These are phyloP conservation scores for Dipodomys ordii DNA, from an alignment of 2,113 vertebrate genomes.

Conservation along the genomic window DNA sequence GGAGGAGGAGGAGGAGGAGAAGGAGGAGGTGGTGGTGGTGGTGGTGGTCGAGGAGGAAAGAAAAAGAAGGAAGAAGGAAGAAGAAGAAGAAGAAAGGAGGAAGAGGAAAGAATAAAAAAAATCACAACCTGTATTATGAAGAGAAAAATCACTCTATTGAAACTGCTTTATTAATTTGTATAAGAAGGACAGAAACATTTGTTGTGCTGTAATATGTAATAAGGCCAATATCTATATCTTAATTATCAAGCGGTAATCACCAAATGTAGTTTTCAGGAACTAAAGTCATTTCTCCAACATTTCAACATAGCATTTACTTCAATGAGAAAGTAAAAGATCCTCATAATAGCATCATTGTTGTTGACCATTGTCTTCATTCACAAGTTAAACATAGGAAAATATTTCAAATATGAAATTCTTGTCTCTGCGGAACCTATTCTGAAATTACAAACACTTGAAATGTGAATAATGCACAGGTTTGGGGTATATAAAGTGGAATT, in stretches of 20 bases:
- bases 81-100: too few relatives aligned
- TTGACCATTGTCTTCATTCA: slow-evolving; percentile 29
- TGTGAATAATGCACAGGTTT: slow-evolving; percentile 14
- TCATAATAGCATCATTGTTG: slow-evolving; percentile 38
- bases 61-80: too few relatives aligned
- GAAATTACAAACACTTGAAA: slow-evolving; percentile 59
- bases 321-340: neutral
- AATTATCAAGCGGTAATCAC: slow-evolving; percentile 39
- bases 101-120: too few relatives aligned
- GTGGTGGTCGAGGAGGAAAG: too few relatives aligned
- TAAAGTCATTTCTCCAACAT: slow-evolving; percentile 38
- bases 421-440: slow-evolving; percentile 43
- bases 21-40: too few relatives aligned
- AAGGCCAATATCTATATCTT: slow-evolving; percentile 51
- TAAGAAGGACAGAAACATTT: slow-evolving; percentile 34
- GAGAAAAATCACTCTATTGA: slow-evolving; percentile 18
- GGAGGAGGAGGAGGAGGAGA: too few relatives aligned
- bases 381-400: slow-evolving; percentile 61
- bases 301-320: slow-evolving; percentile 19
- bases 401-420: slow-evolving; percentile 57
- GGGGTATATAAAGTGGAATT: slow-evolving; percentile 17
- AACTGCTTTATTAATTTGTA: slow-evolving; percentile 41
- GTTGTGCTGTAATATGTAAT: slow-evolving; percentile 30
- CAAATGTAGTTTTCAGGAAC: slow-evolving; percentile 6
- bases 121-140: neutral